Base-by-base conservation (phyloP, 2,888 invertebrate genomes). In the Lasioglossum leucozonium region DNA sequence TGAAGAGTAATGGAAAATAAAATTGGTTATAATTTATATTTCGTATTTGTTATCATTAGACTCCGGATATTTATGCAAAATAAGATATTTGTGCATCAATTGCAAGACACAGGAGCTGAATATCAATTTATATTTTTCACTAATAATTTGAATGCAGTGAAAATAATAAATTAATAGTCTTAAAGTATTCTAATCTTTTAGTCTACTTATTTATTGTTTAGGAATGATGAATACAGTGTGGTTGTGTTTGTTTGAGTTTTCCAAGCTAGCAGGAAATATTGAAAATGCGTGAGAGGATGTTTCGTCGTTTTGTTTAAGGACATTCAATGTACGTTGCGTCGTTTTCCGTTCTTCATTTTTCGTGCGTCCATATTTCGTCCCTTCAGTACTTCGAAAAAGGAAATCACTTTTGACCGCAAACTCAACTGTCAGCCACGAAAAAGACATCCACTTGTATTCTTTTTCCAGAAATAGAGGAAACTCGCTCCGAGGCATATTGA, bases 381-480 rank as follows among this genome's bases (percentile, higher is more conserved):
- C 11, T n/a, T 10, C 22, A 11, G 55, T n/a, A 11, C 1, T 55
- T n/a, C 55, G n/a, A n/a, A 55, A 11, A n/a, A n/a, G 51, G 55
- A 55, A 55, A 4, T 55, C 55, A n/a, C 4, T 55, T 55, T n/a
- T 55, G n/a, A 55, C 11, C 55, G 55, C 55, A 55, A 55, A 55
- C n/a, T 55, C n/a, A 55, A n/a, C 55, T 55, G 11, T 55, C 55
- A 4, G 55, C 55, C n/a, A 55, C 55, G n/a, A 55, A 55, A 11
- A 4, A 55, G 11, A n/a, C n/a, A n/a, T 55, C 11, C 55, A n/a
- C 55, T 55, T 55, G n/a, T n/a, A 55, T 55, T 55, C 1, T 55
- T n/a, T 55, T 55, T n/a, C 55, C n/a, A 55, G 55, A 55, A 55
- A 55, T 55, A n/a, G n/a, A 55, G 55, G n/a, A n/a, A n/a, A 55